phyloP scores from a whole-genome alignment of 37 sponge, comb jelly and placozoan species.

The Ephydatia muelleri region DNA sequence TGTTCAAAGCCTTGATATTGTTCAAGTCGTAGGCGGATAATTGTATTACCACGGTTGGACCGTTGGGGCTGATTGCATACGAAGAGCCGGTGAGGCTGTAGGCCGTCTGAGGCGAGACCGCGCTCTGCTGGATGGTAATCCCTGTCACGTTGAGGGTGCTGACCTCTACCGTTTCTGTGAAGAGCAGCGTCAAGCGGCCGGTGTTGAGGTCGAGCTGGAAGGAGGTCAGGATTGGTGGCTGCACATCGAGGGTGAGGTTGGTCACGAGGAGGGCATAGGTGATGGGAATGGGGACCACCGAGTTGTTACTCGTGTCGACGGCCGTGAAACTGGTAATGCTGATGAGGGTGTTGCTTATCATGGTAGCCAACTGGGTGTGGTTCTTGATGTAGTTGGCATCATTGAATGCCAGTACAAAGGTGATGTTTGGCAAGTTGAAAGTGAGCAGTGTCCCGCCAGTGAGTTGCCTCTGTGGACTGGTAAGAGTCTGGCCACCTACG shows the following conservation, averaged over 20 bases:
- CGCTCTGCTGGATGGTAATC: conserved; percentile 28
- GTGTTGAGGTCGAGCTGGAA: conserved; percentile 80
- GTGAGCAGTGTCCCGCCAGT: conserved; percentile 51
- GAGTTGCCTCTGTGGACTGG: conserved; percentile 47
- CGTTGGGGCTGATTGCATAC: conserved; percentile 41
- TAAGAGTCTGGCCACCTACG: conserved; percentile 16
- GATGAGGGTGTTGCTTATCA: conserved; percentile 49
- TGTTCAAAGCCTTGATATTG: conserved; percentile 68
- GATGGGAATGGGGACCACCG: conserved; percentile 35
- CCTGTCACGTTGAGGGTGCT: conserved; percentile 63
- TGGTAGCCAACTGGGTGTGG: conserved; percentile 48
- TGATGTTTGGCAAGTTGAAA: conserved; percentile 41
- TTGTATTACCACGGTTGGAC: conserved; percentile 59
- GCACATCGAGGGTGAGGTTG: conserved; percentile 43
- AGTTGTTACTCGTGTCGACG: conserved; percentile 75
- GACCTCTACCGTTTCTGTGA: conserved; percentile 85
- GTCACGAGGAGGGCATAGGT: conserved; percentile 32
- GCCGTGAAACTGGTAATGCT: conserved; percentile 61
- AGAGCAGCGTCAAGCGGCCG: conserved; percentile 60
- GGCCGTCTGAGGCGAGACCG: not conserved
- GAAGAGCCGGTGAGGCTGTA: conserved; percentile 56
- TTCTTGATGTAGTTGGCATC: conserved; percentile 89
- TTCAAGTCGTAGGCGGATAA: conserved; percentile 82
- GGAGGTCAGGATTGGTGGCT: conserved; percentile 36
- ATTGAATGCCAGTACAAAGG: conserved; percentile 56